Base-by-base conservation (phyloP, 2,888 invertebrate species). In the Athalia rosae region DNA sequence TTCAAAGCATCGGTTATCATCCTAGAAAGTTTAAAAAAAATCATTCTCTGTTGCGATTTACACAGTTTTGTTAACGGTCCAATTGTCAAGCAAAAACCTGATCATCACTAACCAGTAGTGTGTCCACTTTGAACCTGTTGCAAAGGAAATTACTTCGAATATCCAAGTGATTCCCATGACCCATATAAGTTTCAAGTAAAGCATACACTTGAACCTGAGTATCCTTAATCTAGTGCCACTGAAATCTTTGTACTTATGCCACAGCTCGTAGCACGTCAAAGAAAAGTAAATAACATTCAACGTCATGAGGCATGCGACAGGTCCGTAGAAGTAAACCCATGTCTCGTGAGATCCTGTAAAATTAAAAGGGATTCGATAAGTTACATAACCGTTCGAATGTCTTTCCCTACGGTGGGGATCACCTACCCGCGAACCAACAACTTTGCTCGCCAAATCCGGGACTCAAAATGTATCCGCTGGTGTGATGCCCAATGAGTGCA, bases 121-220 rank as follows among this genome's bases (percentile, higher is more conserved):
- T 3, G 80, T 58, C 74, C 79, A 79, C 3, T 63, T 73, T 1
- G 79, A 69, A 0, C 81, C 84, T 7, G 80, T 82, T 0, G 83
- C 85, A 69, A 83, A 87, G 1, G 92, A 92, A 11, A 92, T 89
- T 11, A 94, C 91, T 89, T 95, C 95, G 82, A 95, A 95, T 80
- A 93, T 91, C 95, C 95, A 95, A 0, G 93, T 92, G 66, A 94
- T 90, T 3, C 95, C 95, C 94, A 94, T 95, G 0, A 94, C 92
- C 4, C 94, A 88, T 82, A 94, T 93, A 78, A 95, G 89, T 86
- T 94, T 94, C 4, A 94, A 85, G 76, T 93, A 94, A 43, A 94
- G 88, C 48, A 92, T 89, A 83, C 93, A 93, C 83, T 94, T 94
- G 66, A 84, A 84, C 61, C 86, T 83, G 43, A 88, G 62, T 0